Conservation (phyloP, 1,140 invertebrate genomes). For the Hyles vespertilio region DNA sequence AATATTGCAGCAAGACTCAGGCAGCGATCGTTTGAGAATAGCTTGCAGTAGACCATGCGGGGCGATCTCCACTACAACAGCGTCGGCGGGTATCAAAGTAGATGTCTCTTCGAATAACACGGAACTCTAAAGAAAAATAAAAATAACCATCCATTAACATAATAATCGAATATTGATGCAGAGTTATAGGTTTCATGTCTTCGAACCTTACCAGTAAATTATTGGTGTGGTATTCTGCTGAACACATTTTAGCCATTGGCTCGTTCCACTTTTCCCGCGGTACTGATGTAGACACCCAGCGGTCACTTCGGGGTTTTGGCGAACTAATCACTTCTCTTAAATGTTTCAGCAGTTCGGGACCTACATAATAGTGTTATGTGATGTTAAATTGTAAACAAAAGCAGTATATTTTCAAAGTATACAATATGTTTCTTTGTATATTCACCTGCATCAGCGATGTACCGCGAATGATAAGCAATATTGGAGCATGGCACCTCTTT, state of each 20-base stretch:
- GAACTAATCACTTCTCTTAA: constrained; percentile 80
- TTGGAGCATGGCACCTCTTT: constrained; percentile 54
- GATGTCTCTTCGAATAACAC: constrained; percentile 90
- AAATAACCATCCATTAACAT: background rate
- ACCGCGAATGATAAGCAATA: constrained; percentile 85
- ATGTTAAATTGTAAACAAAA: background rate
- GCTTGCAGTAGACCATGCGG: constrained; percentile 86
- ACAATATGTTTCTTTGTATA: background rate
- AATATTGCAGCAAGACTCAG: constrained; percentile 78
- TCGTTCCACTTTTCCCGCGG: constrained; percentile 82
- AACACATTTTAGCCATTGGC: constrained; percentile 76
- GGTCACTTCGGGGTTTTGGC: constrained; percentile 67
- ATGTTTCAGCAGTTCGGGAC: constrained; percentile 81
- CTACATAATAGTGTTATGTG: constrained; percentile 20
- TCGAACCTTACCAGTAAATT: constrained; percentile 79
- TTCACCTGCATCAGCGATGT: constrained; percentile 76
- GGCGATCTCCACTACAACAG: constrained; percentile 85
- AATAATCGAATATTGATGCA: background rate
- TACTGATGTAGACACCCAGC: constrained; percentile 84
- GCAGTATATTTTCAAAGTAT: background rate
- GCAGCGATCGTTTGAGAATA: constrained; percentile 78
- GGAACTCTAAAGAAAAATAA: constrained; percentile 62
- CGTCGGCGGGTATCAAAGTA: constrained; percentile 83
- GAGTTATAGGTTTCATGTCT: background rate
- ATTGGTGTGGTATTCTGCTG: constrained; percentile 81